A percentile compares a stretch with the other conserved stretches of the same genome.
Conservation (phyloP, 2,888 invertebrate species). For the Theretra japonica region DNA sequence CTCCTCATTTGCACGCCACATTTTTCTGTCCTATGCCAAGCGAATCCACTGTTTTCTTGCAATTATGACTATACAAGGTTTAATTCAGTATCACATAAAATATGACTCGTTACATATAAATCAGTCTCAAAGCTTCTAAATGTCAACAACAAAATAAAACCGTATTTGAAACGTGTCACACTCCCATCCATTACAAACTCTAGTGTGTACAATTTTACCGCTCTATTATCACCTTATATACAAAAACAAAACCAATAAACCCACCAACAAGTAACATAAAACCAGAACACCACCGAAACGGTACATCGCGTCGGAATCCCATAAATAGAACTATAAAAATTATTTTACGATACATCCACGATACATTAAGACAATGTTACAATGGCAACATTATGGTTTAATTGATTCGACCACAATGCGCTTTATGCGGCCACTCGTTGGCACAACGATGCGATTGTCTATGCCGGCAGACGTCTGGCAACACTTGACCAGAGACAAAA, state of each 20-base stretch:
- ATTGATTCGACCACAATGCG: slow-evolving; percentile 82
- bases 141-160: too few relatives aligned
- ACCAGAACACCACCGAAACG: slow-evolving; percentile 73
- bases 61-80: too few relatives aligned
- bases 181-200: neutral
- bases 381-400: slow-evolving; percentile 82
- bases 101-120: too few relatives aligned
- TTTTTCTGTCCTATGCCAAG: too few relatives aligned
- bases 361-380: slow-evolving; percentile 84
- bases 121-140: too few relatives aligned
- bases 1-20: too few relatives aligned
- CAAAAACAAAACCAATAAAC: slow-evolving; percentile 66
- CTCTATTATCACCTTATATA: slow-evolving; percentile 49
- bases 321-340: slow-evolving; percentile 83
- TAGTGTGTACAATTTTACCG: neutral
- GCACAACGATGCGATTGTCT: slow-evolving; percentile 82
- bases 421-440: slow-evolving; percentile 70
- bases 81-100: too few relatives aligned
- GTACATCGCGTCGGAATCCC: slow-evolving; percentile 72
- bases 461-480: slow-evolving; percentile 80
- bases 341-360: slow-evolving; percentile 78
- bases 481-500: slow-evolving; percentile 84
- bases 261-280: slow-evolving; percentile 64
- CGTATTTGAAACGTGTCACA: neutral
- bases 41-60: too few relatives aligned